These are phyloP conservation scores for Choristoneura rosaceana DNA, from an alignment of 2,888 invertebrate species.

Conservation along the genomic window DNA sequence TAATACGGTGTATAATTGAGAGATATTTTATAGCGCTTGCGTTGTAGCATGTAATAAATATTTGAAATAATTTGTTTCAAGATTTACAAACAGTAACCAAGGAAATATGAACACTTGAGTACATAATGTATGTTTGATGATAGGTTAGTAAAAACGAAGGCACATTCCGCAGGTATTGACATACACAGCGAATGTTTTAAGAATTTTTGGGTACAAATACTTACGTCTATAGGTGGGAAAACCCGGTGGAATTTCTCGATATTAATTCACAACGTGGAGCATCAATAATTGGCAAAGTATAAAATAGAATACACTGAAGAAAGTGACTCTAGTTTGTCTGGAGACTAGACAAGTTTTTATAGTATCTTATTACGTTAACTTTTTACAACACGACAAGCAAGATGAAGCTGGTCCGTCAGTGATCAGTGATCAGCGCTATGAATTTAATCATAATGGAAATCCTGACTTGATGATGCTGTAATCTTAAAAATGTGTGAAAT, in stretches of 20 bases:
- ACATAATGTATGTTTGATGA: slow-evolving; percentile 52
- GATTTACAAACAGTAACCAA: slow-evolving; percentile 68
- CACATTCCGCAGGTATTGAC: slow-evolving; percentile 21
- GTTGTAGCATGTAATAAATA: slow-evolving; percentile 62
- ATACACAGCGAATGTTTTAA: slow-evolving; percentile 2
- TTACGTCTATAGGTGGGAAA: slow-evolving; percentile 21
- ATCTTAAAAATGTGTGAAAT: too few relatives aligned
- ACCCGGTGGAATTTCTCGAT: slow-evolving; percentile 17
- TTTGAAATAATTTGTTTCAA: slow-evolving; percentile 68
- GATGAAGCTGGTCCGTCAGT: neutral
- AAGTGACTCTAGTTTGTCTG: neutral
- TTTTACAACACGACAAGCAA: neutral
- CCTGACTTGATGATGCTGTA: too few relatives aligned
- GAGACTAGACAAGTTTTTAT: neutral
- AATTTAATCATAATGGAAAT: neutral
- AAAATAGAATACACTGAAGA: neutral
- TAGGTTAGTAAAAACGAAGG: slow-evolving; percentile 36
- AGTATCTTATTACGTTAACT: neutral
- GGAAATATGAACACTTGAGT: slow-evolving; percentile 63
- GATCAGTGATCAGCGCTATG: neutral
- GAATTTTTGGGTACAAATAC: neutral
- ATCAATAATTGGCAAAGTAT: neutral
- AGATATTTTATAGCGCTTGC: slow-evolving; percentile 59
- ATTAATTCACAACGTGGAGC: neutral
- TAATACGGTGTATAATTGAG: slow-evolving; percentile 49